These are phyloP conservation scores for Aethes cnicana DNA, from an alignment of 2,888 invertebrate genomes.

Conservation along the genomic window DNA sequence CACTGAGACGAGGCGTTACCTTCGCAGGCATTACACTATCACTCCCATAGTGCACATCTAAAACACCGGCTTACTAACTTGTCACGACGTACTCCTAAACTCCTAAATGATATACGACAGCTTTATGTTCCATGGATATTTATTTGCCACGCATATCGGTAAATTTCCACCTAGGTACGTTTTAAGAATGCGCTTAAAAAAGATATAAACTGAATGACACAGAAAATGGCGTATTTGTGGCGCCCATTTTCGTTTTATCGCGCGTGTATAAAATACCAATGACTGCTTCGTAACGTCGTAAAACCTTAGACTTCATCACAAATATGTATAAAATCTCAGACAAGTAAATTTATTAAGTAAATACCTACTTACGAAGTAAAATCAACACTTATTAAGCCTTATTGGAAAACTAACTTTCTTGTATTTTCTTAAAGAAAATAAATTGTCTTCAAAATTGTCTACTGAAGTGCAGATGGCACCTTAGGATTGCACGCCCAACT, in stretches of 20 bases:
- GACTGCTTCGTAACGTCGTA: constrained; percentile 36
- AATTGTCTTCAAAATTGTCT: no score
- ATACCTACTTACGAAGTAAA: no score
- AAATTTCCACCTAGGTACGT: constrained; percentile 29
- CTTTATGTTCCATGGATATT: constrained; percentile 8
- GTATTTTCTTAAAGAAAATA: no score
- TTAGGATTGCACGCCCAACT: no score
- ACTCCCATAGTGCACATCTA: constrained; percentile 25
- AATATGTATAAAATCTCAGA: neutral
- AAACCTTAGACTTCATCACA: constrained; percentile 6
- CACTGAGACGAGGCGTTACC: constrained; percentile 59
- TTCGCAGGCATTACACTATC: constrained; percentile 41
- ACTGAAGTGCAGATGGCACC: no score
- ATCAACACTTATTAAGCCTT: no score
- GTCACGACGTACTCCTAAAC: neutral
- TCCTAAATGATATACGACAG: neutral
- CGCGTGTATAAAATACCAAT: constrained; percentile 47
- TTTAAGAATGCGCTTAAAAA: constrained; percentile 39
- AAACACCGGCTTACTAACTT: constrained; percentile 11
- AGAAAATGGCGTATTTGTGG: constrained; percentile 46
- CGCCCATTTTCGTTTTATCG: constrained; percentile 50
- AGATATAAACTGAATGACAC: constrained; percentile 49
- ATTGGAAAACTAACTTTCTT: no score
- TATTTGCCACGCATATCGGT: constrained; percentile 29
- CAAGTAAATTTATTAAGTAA: neutral